Conservation (phyloP, 2,797 vertebrate genomes). For the Acomys russatus region DNA sequence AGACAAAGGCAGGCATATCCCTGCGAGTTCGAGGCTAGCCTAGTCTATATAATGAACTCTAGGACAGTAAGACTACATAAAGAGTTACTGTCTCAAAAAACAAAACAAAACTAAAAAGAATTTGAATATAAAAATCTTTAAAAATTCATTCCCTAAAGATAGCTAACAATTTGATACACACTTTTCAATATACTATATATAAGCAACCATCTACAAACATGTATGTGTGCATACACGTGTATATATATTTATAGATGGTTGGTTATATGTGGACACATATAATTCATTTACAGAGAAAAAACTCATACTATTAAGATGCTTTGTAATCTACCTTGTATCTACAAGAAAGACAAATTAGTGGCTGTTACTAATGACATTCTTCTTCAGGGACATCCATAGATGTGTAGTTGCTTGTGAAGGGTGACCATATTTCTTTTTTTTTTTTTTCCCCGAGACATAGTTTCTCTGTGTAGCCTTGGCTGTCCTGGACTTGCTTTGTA, state of each 20-base stretch:
- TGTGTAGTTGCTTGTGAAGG: background rate
- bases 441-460: too few species aligned
- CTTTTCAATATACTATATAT: background rate
- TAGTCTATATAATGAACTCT: background rate
- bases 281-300: constrained; percentile 3
- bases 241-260: background rate
- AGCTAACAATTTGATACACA: background rate
- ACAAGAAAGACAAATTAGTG: background rate
- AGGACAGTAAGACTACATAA: background rate
- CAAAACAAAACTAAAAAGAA: background rate
- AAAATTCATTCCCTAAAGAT: background rate
- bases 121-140: background rate
- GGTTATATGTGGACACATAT: background rate
- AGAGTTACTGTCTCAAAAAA: background rate
- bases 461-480: too few species aligned
- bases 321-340: constrained; percentile 11
- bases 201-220: background rate
- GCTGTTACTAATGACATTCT: background rate
- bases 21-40: background rate
- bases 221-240: too few species aligned
- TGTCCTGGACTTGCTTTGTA: too few species aligned
- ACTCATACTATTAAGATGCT: background rate
- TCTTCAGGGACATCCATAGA: constrained; percentile 30
- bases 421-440: background rate
- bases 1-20: background rate